Evolutionary conservation across 2,797 vertebrate genomes (phyloP).

Genomic region (Australoheros facetus): DNA sequence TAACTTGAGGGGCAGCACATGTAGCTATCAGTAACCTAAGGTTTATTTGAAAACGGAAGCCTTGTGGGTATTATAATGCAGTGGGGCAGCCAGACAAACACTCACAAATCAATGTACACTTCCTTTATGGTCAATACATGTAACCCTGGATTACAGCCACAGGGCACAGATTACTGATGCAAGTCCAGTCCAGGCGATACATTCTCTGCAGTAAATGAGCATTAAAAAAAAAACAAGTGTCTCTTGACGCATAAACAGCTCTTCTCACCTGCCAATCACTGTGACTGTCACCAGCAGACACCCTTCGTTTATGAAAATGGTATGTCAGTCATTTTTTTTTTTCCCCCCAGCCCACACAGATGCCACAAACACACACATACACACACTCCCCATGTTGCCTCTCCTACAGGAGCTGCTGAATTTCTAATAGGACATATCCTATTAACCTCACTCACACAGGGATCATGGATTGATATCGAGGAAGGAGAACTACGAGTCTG

Average conservation of each 20-base stretch:
- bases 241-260: conserved; percentile 54
- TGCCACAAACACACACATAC: conserved; percentile 25
- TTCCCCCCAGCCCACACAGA: conserved; percentile 39
- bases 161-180: conserved; percentile 35
- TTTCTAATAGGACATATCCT: conserved; percentile 68
- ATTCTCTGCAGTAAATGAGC: conserved; percentile 36
- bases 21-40: conserved; percentile 2
- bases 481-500: conserved; percentile 11
- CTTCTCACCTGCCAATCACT: conserved; percentile 64
- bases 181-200: neutral
- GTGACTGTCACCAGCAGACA: conserved; percentile 61
- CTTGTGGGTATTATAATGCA: conserved; percentile 40
- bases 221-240: conserved; percentile 34
- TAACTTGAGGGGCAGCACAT: conserved; percentile 3
- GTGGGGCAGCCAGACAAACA: conserved; percentile 44
- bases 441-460: conserved; percentile 67
- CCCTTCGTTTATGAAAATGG: conserved; percentile 64
- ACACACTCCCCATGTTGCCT: conserved; percentile 8
- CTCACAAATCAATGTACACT: conserved; percentile 69
- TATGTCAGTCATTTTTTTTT: conserved; percentile 58
- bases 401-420: conserved; percentile 49
- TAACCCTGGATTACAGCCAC: conserved; percentile 35
- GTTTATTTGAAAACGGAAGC: conserved; percentile 42
- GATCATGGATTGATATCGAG: conserved; percentile 52
- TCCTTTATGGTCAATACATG: conserved; percentile 67